Percentiles rank a stretch among this genome's conserved stretches.
Evolutionary conservation across 2,888 invertebrate species (phyloP).

Genomic region (Cryptophagus acutangulus): DNA sequence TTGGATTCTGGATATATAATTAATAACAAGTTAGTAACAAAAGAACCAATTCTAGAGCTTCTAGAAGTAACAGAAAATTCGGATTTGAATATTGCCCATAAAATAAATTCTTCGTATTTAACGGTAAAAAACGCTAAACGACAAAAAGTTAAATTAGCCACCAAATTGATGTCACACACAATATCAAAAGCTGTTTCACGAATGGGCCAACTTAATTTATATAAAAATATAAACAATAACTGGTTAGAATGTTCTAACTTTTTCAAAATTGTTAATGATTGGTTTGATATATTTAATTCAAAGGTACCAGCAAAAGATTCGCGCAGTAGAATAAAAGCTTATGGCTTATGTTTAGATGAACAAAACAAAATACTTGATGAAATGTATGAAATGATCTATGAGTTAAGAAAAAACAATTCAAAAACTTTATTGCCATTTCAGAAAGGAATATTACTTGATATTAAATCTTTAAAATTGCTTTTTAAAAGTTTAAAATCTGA

Average conservation of each 20-base stretch:
- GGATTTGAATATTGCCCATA: conserved; percentile 22
- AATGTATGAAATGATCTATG: conserved; percentile 16
- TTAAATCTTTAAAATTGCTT: conserved; percentile 14
- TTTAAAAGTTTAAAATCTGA: conserved; percentile 14
- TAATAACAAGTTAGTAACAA: conserved; percentile 18
- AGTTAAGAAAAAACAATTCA: conserved; percentile 15
- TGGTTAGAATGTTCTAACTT: conserved; percentile 22
- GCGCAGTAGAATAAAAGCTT: conserved; percentile 18
- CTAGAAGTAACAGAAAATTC: conserved; percentile 19
- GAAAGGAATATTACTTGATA: conserved; percentile 24
- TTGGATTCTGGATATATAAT: conserved; percentile 18
- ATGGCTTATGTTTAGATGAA: conserved; percentile 21
- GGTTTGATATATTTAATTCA: conserved; percentile 28
- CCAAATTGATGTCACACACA: conserved; percentile 30
- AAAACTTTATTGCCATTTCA: conserved; percentile 24
- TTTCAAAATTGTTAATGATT: conserved; percentile 22
- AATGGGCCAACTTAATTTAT: conserved; percentile 17
- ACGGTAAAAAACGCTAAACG: conserved; percentile 16
- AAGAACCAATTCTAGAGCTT: conserved; percentile 22
- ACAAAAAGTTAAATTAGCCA: conserved; percentile 26
- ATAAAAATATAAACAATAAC: conserved; percentile 19
- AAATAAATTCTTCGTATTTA: conserved; percentile 12
- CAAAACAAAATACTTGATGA: conserved; percentile 23
- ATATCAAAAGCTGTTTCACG: conserved; percentile 23
- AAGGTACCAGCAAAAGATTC: conserved; percentile 19